Evolutionary conservation across 2,113 vertebrate species (phyloP), one percentile per base, ranked within the genome.

Genomic region (Ceuthmochares aereus): DNA sequence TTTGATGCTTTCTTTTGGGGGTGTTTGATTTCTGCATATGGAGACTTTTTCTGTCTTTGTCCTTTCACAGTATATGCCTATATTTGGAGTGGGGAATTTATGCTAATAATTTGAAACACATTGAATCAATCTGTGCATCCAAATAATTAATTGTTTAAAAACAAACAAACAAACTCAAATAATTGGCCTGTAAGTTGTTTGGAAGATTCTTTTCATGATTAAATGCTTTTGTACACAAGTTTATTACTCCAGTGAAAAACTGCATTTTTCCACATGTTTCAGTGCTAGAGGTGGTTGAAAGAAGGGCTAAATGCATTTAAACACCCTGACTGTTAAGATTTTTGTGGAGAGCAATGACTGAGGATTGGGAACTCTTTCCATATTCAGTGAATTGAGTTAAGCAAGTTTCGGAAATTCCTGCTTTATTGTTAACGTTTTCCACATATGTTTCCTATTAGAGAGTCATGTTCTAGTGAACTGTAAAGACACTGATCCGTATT

Each of bases 381-480:
- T n/a, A 73, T 32, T 54, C 74, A 78, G 32, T n/a, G 52, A 80
- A 77, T 69, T 54, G 56, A 56, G 32, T 66, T 84, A 55, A 86
- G 83, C 79, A 37, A 63, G 54, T 68, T 87, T 94, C 1, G 8
- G 85, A 60, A 86, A 80, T 94, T 94, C 89, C 56, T 93, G 54
- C 64, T 96, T 86, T 91, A 51, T 72, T 90, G 93, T 96, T 96
- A 95, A 91, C 1, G 10, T 94, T 95, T 96, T 96, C 51, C 85
- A 83, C 96, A 90, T 84, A 66, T 90, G 95, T 92, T 96, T 95
- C 52, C 63, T 94, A 78, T 97, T 97, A 93, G 40, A 87, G 36
- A 90, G 37, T 94, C 69, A 34, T 90, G 82, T 91, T 93, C 58
- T 95, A 89, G 87, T 62, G 91, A 96, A 94, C 95, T 95, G 87